A percentile compares a stretch with the other conserved stretches of the same genome.
phyloP scores from a whole-genome alignment of 1,140 invertebrate species.

The Neodiprion lecontei region DNA sequence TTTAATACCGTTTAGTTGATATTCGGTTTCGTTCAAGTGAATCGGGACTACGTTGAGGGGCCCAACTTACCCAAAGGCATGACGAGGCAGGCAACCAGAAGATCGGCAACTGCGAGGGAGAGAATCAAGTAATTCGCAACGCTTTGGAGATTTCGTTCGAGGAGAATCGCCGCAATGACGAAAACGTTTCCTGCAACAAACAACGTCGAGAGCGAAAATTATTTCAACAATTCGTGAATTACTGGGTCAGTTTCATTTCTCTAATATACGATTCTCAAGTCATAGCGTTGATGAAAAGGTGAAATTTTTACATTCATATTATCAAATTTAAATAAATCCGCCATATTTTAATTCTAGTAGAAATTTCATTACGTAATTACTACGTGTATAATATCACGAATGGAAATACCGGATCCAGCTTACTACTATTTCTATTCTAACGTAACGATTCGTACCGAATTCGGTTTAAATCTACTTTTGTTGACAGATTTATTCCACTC shows the following conservation, averaged over 20 bases:
- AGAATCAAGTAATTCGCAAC: constrained; percentile 89
- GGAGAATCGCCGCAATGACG: constrained; percentile 91
- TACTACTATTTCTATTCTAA: no score
- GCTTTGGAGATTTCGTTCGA: constrained; percentile 86
- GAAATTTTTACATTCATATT: neutral
- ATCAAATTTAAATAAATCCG: no score
- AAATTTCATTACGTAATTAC: no score
- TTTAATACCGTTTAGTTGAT: no score
- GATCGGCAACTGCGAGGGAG: constrained; percentile 85
- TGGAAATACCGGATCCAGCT: no score
- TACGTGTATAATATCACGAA: no score
- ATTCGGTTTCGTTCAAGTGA: no score
- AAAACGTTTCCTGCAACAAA: constrained; percentile 84
- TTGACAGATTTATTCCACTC: no score
- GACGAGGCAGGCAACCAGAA: constrained; percentile 84
- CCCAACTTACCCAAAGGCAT: constrained; percentile 75
- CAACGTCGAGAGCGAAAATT: constrained; percentile 39
- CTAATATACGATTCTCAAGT: neutral
- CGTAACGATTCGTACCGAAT: no score
- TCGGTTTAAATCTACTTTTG: no score
- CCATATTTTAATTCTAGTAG: no score
- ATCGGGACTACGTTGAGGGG: no score
- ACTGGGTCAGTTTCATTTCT: neutral
- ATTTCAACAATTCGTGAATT: neutral
- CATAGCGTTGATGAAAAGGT: neutral